Conservation (phyloP, 2,113 vertebrate species). For the Larimichthys crocea region DNA sequence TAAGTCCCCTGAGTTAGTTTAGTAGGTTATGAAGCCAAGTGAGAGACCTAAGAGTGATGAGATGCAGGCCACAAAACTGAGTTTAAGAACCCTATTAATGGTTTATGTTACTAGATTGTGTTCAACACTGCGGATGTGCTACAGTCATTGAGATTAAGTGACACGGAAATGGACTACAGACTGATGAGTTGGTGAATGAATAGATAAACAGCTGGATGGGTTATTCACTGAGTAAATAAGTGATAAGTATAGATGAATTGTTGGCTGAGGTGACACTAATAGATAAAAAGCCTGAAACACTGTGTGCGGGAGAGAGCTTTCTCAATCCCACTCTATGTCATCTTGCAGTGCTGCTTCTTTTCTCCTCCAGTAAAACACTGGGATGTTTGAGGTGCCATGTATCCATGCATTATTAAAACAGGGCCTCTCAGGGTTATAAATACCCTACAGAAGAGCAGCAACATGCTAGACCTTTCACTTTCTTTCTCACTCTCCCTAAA, state of each 20-base stretch:
- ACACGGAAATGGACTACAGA: slow-evolving; percentile 20
- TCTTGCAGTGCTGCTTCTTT: slow-evolving; percentile 44
- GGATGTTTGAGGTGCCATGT: slow-evolving; percentile 77
- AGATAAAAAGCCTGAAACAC: slow-evolving; percentile 33
- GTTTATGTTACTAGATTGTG: slow-evolving; percentile 18
- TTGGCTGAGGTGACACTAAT: slow-evolving; percentile 40
- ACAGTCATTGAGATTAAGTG: slow-evolving; percentile 20
- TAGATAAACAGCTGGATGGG: slow-evolving; percentile 13
- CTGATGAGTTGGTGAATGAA: not conserved
- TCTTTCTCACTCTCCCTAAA: slow-evolving; percentile 33
- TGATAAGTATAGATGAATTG: slow-evolving; percentile 56
- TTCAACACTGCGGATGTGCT: slow-evolving; percentile 27
- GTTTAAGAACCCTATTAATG: slow-evolving; percentile 29
- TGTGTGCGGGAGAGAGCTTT: slow-evolving; percentile 33
- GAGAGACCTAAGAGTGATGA: slow-evolving; percentile 27
- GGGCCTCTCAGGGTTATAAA: slow-evolving; percentile 77
- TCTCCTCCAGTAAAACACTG: slow-evolving; percentile 67
- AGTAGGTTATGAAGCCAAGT: slow-evolving; percentile 51
- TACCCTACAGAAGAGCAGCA: slow-evolving; percentile 65
- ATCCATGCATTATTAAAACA: slow-evolving; percentile 77
- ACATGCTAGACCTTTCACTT: slow-evolving; percentile 47
- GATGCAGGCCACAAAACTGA: slow-evolving; percentile 28
- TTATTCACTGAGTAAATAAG: slow-evolving; percentile 55
- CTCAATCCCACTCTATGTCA: slow-evolving; percentile 22
- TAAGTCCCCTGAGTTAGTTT: slow-evolving; percentile 48